Evolutionary conservation across 2,113 vertebrate species (phyloP).

Genomic region (sheep (Ovis aries)): DNA sequence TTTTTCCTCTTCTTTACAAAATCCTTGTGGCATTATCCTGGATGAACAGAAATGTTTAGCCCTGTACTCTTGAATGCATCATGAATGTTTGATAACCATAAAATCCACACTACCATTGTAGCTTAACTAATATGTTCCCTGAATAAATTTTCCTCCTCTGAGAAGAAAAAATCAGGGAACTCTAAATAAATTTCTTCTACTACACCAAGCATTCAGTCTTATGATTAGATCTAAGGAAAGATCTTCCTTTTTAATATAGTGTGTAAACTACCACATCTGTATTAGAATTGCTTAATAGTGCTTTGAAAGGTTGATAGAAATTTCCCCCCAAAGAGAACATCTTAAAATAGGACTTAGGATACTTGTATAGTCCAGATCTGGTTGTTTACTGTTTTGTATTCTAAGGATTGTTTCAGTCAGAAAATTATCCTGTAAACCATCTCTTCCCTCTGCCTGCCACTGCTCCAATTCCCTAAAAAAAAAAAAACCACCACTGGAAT

Average conservation of each 20-base stretch:
- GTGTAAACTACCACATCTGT: background rate
- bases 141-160: background rate
- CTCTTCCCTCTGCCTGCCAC: background rate
- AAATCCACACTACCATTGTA: background rate
- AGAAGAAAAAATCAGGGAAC: background rate
- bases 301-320: background rate
- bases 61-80: background rate
- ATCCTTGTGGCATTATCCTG: background rate
- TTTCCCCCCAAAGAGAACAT: background rate
- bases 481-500: background rate
- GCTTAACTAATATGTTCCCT: background rate
- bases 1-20: background rate
- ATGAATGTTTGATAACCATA: constrained; percentile 3
- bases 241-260: background rate
- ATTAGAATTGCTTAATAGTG: background rate
- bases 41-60: constrained; percentile 16
- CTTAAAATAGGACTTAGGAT: constrained; percentile 26
- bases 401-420: background rate
- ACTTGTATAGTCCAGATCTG: background rate
- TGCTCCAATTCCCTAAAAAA: background rate
- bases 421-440: background rate
- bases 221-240: background rate
- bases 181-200: background rate
- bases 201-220: background rate
- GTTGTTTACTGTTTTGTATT: constrained; percentile 19